phyloP scores from a whole-genome alignment of 2,888 invertebrate species.

The Sminthurinus aureus region DNA sequence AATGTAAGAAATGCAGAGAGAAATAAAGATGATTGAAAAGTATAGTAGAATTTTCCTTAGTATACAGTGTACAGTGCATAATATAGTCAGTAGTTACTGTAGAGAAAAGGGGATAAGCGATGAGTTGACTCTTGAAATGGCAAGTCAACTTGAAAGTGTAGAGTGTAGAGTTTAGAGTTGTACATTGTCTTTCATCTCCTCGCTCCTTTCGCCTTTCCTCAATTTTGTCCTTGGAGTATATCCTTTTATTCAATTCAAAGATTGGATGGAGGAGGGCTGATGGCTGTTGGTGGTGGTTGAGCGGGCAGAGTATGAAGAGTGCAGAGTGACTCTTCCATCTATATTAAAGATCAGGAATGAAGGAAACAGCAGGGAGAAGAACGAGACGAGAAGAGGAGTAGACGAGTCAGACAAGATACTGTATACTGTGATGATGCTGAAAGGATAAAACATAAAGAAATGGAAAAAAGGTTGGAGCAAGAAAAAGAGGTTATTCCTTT shows the following conservation, averaged over 20 bases:
- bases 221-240: slow-evolving; percentile 22
- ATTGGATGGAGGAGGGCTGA: neutral
- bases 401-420: neutral
- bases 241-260: slow-evolving; percentile 26
- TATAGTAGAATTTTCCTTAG: too few species aligned
- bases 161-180: neutral
- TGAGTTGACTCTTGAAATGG: too few species aligned
- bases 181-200: neutral
- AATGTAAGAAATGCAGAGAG: too few species aligned
- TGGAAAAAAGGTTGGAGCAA: neutral
- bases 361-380: slow-evolving; percentile 2
- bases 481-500: slow-evolving; percentile 31
- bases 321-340: slow-evolving; percentile 20
- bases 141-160: neutral
- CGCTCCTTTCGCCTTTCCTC: neutral
- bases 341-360: slow-evolving; percentile 15
- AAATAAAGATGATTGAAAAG: too few species aligned
- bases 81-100: too few species aligned
- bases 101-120: too few species aligned
- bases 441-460: neutral
- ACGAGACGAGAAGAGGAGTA: neutral
- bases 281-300: neutral
- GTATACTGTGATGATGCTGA: neutral
- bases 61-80: too few species aligned
- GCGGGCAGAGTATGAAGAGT: neutral